Conservation (phyloP, 2,888 invertebrate genomes). For the Malthinus seriepunctatus region DNA sequence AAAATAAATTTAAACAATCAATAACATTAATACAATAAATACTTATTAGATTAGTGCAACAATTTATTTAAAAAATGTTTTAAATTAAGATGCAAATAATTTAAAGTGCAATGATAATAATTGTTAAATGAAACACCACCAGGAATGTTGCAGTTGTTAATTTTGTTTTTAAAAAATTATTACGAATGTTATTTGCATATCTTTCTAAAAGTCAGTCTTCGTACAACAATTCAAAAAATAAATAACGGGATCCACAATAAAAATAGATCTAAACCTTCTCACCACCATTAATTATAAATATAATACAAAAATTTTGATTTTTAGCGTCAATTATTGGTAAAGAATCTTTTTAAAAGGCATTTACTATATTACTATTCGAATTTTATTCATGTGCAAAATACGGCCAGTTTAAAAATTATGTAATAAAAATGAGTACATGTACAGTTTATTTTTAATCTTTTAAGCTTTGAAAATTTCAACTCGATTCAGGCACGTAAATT, state of each 20-base stretch:
- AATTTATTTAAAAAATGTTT: constrained; percentile 13
- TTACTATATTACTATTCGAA: too few species aligned
- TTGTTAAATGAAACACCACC: constrained; percentile 17
- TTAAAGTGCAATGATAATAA: constrained; percentile 4
- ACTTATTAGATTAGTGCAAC: constrained; percentile 26
- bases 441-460: constrained; percentile 11
- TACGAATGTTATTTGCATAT: constrained; percentile 9
- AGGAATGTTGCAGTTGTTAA: constrained; percentile 22
- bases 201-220: constrained; percentile 20
- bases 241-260: not conserved
- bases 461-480: constrained; percentile 45
- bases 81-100: constrained; percentile 11
- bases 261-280: constrained; percentile 2
- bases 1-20: constrained; percentile 27
- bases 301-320: too few species aligned
- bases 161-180: constrained; percentile 2
- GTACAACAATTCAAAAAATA: not conserved
- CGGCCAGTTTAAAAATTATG: constrained; percentile 14
- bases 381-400: not conserved
- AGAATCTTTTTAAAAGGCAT: too few species aligned
- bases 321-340: too few species aligned
- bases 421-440: constrained; percentile 1
- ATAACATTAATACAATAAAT: constrained; percentile 32
- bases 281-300: too few species aligned
- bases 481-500: constrained; percentile 54